These are phyloP conservation scores for Trissoscelio sp. DNA, from an alignment of 2,888 invertebrate genomes.

Conservation along the genomic window DNA sequence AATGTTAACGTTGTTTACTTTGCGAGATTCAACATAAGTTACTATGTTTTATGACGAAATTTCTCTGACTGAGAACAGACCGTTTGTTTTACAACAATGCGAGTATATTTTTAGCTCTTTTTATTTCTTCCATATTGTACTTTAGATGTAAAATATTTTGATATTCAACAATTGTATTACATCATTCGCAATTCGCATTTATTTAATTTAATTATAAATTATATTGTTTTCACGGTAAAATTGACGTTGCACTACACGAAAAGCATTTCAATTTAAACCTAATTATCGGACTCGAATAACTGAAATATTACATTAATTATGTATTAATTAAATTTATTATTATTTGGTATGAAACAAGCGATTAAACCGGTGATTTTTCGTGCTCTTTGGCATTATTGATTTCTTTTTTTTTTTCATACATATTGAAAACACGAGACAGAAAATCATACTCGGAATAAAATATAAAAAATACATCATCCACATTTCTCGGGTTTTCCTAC, in stretches of 20 bases:
- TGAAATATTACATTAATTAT: too few species aligned
- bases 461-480: slow-evolving; percentile 6
- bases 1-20: slow-evolving; percentile 28
- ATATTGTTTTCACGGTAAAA: too few species aligned
- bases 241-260: too few species aligned
- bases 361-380: not conserved
- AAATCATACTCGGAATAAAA: slow-evolving; percentile 19
- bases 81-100: slow-evolving; percentile 14
- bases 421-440: slow-evolving; percentile 1
- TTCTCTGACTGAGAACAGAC: slow-evolving; percentile 2
- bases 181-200: not conserved
- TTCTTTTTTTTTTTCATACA: not conserved
- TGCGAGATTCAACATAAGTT: slow-evolving; percentile 26
- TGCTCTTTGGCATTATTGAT: not conserved
- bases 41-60: slow-evolving; percentile 17
- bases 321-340: too few species aligned
- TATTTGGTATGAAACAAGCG: not conserved
- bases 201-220: not conserved
- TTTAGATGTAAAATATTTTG: not conserved
- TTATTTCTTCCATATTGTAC: not conserved
- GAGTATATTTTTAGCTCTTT: slow-evolving; percentile 12
- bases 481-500: not conserved
- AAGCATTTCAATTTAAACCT: too few species aligned
- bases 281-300: too few species aligned
- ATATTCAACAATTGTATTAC: not conserved